Evolutionary conservation across 2,113 vertebrate genomes (phyloP).

Genomic region (Mus musculus): GRCm39 chr1:175839501-175840000

Average conservation of each 20-base stretch:
- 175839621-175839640: neutral
- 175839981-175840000: neutral
- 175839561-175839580: neutral
- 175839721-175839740: neutral
- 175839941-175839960: neutral
- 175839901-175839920: neutral
- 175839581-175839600: neutral
- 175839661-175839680: neutral
- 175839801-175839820: neutral
- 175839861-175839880: neutral
- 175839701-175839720: neutral
- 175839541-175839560: constrained; percentile 4
- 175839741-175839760: neutral
- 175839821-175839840: neutral
- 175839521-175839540: neutral
- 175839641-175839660: neutral
- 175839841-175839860: neutral
- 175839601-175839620: neutral
- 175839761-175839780: neutral
- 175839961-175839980: neutral
- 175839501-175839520: neutral
- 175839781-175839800: neutral
- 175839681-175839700: neutral
- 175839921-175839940: neutral
- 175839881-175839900: neutral